Conservation (phyloP, 2,888 invertebrate species). For the Agonopterix subpropinquella region DNA sequence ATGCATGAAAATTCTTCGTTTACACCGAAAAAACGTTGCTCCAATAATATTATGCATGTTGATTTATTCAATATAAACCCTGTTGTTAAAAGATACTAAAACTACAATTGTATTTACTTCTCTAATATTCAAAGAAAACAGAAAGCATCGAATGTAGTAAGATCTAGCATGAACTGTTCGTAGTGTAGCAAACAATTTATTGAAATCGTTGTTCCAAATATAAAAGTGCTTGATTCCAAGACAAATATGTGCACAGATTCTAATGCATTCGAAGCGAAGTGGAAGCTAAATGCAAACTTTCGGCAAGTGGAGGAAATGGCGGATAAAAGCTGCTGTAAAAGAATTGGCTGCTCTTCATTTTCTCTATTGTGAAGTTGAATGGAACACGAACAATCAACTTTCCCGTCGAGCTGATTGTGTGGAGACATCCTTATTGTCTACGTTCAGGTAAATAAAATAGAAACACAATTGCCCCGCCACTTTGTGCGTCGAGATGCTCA, state of each 20-base stretch:
- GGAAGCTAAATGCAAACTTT: slow-evolving; percentile 64
- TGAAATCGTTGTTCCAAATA: slow-evolving; percentile 44
- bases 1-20: too few relatives aligned
- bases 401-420: slow-evolving; percentile 63
- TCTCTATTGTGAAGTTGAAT: slow-evolving; percentile 71
- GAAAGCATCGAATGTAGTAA: too few relatives aligned
- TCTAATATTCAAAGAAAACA: too few relatives aligned
- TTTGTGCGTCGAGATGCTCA: slow-evolving; percentile 57
- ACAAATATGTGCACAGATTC: slow-evolving; percentile 55
- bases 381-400: slow-evolving; percentile 67
- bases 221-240: slow-evolving; percentile 45
- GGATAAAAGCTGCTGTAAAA: slow-evolving; percentile 60
- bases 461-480: slow-evolving; percentile 51
- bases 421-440: slow-evolving; percentile 68
- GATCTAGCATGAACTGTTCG: too few relatives aligned
- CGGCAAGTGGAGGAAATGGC: slow-evolving; percentile 55
- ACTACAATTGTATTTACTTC: too few relatives aligned
- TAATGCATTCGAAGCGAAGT: slow-evolving; percentile 57
- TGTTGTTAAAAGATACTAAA: too few relatives aligned
- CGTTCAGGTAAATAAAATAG: slow-evolving; percentile 64
- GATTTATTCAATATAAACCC: too few relatives aligned
- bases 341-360: slow-evolving; percentile 71
- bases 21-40: too few relatives aligned
- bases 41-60: too few relatives aligned
- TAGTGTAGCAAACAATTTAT: slow-evolving; percentile 45